phyloP scores from a whole-genome alignment of 2,888 invertebrate species.

The Cephus pygmeus region DNA sequence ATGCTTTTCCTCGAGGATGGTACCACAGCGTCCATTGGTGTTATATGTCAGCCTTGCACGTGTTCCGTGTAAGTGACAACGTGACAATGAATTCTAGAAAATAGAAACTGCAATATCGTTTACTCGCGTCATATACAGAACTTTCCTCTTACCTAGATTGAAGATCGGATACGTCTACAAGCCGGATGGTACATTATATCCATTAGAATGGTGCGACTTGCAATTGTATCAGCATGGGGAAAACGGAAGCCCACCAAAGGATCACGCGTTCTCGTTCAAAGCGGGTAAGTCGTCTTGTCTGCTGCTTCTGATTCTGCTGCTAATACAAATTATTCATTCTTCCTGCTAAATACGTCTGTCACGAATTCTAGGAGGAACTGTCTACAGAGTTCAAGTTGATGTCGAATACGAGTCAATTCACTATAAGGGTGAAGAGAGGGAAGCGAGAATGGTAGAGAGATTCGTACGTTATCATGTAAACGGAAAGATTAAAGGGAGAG shows the following conservation, averaged over 20 bases:
- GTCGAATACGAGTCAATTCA: constrained; percentile 73
- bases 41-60: constrained; percentile 80
- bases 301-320: too few species aligned
- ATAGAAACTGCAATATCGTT: not conserved
- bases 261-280: constrained; percentile 74
- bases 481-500: constrained; percentile 73
- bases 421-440: constrained; percentile 76
- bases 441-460: constrained; percentile 76
- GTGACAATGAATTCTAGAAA: not conserved
- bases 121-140: not conserved
- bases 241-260: constrained; percentile 72
- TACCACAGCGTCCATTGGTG: constrained; percentile 76
- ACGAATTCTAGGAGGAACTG: constrained; percentile 58
- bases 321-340: not conserved
- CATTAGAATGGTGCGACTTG: constrained; percentile 74
- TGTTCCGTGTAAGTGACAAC: constrained; percentile 67
- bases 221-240: constrained; percentile 78
- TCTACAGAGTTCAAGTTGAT: constrained; percentile 71
- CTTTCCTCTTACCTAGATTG: constrained; percentile 63
- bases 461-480: constrained; percentile 71
- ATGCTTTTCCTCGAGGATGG: constrained; percentile 80
- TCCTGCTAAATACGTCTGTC: not conserved
- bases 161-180: constrained; percentile 75
- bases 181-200: constrained; percentile 68
- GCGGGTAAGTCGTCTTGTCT: constrained; percentile 61